Evolutionary conservation across 2,797 vertebrate genomes (phyloP).

Genomic region (Myotis vivesi): DNA sequence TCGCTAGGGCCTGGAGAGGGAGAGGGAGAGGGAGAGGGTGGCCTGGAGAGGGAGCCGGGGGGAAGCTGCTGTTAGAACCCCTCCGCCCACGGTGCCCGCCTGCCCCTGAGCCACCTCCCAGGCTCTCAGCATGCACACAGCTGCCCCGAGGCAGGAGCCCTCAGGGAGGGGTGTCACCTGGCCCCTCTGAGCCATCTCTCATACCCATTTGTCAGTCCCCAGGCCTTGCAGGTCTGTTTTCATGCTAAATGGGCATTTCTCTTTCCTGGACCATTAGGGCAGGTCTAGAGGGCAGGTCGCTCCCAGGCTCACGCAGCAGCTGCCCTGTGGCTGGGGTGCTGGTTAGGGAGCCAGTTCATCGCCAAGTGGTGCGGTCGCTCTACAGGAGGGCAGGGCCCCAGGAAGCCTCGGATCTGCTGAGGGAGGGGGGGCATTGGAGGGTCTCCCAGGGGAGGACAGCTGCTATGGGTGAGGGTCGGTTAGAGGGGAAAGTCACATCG

Average conservation of each 20-base stretch:
- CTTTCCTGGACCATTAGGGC: neutral
- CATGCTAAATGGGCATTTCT: neutral
- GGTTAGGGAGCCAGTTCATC: neutral
- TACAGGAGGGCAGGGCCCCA: neutral
- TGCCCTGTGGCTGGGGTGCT: neutral
- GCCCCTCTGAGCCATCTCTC: fast-evolving
- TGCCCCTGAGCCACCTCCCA: fast-evolving
- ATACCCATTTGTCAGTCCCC: neutral
- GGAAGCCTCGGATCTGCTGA: neutral
- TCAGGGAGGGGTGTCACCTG: fast-evolving
- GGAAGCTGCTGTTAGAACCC: too few relatives aligned
- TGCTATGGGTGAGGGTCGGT: fast-evolving
- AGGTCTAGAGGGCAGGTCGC: neutral
- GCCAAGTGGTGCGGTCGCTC: neutral
- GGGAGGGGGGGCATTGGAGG: fast-evolving
- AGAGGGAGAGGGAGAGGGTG: too few relatives aligned
- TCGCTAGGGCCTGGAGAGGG: neutral
- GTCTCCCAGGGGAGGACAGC: neutral
- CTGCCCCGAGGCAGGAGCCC: neutral
- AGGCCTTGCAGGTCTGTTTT: neutral
- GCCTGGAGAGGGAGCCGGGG: fast-evolving
- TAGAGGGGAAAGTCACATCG: fast-evolving
- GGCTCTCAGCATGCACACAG: fast-evolving
- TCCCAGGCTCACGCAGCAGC: neutral
- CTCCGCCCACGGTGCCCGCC: fast-evolving